Percentiles rank a stretch among this genome's conserved stretches.
Conservation (phyloP, 2,888 invertebrate genomes). For the Galerucella nymphaeae region DNA sequence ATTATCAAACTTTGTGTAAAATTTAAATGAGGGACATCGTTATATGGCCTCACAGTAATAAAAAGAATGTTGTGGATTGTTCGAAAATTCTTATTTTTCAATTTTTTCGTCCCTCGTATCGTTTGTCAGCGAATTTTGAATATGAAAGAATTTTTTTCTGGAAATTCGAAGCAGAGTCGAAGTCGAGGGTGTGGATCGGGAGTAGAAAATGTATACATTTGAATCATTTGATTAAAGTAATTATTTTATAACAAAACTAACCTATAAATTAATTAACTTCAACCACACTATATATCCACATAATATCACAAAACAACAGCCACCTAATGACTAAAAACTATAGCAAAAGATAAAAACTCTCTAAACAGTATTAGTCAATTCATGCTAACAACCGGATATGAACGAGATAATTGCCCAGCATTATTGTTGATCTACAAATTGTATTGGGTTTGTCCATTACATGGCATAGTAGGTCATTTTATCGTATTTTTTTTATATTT, state of each 20-base stretch:
- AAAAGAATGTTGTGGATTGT: no score
- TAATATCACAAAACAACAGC: conserved; percentile 8
- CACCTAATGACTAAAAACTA: conserved; percentile 8
- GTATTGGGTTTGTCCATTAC: conserved; percentile 1
- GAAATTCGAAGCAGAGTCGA: no score
- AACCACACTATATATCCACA: conserved; percentile 8
- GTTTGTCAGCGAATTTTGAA: no score
- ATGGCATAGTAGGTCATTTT: neutral
- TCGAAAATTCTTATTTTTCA: no score
- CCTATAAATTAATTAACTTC: neutral
- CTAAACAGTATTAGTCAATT: conserved; percentile 7
- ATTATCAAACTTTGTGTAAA: no score
- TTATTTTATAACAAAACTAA: neutral
- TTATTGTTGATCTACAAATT: conserved; percentile 12
- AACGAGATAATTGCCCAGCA: conserved; percentile 19
- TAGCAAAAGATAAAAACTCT: conserved; percentile 8
- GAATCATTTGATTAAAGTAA: no score
- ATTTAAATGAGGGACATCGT: no score
- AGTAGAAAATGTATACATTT: no score
- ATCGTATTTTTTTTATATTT: neutral
- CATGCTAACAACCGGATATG: conserved; percentile 13
- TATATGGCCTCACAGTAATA: no score
- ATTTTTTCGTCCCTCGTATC: no score
- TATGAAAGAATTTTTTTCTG: no score
- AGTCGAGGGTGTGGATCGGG: no score